phyloP scores from a whole-genome alignment of 2,113 vertebrate genomes.

The Megaleporinus macrocephalus region DNA sequence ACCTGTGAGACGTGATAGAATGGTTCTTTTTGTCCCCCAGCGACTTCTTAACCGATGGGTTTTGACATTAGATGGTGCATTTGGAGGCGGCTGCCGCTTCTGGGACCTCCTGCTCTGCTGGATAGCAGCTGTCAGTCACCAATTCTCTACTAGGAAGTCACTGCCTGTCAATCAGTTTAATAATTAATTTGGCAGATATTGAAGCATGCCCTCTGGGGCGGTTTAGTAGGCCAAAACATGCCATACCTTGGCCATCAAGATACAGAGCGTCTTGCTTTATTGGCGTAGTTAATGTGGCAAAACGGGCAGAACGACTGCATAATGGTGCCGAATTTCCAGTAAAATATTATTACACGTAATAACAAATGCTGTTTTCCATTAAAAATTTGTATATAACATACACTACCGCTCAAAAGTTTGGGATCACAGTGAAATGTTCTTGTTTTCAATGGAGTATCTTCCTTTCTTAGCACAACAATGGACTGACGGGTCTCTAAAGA shows the following conservation, averaged over 20 bases:
- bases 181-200: slow-evolving; percentile 48
- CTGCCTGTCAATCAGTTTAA: slow-evolving; percentile 30
- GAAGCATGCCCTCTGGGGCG: slow-evolving; percentile 14
- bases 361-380: no score
- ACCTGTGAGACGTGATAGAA: slow-evolving; percentile 17
- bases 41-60: not conserved
- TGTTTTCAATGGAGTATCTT: no score
- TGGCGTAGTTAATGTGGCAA: not conserved
- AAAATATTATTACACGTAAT: no score
- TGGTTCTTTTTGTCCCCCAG: not conserved
- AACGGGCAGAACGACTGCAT: not conserved
- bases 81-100: slow-evolving; percentile 6
- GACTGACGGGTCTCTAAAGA: no score
- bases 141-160: slow-evolving; percentile 29
- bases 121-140: slow-evolving; percentile 27
- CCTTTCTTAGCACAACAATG: no score
- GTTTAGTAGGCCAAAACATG: not conserved
- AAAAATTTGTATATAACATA: no score
- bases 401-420: no score
- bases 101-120: slow-evolving; percentile 16
- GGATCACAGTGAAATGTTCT: no score
- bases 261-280: not conserved
- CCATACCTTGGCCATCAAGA: slow-evolving; percentile 1
- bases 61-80: slow-evolving; percentile 29
- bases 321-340: not conserved